Conservation (phyloP, 2,797 vertebrate species). For the Balearica regulorum region DNA sequence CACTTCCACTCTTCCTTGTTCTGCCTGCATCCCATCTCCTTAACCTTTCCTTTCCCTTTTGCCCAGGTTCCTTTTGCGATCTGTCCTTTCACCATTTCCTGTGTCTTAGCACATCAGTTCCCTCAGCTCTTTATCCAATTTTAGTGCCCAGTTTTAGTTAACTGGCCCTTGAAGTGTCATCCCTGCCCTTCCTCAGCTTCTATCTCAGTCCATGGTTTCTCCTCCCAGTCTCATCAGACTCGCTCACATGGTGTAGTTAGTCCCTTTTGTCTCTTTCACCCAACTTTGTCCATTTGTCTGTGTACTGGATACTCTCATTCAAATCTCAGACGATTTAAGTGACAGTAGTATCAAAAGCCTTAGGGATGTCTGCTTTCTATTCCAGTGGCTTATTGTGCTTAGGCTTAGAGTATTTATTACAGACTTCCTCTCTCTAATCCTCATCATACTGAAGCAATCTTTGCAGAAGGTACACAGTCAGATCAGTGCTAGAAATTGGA, state of each 20-base stretch:
- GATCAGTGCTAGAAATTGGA: neutral
- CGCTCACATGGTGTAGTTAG: neutral
- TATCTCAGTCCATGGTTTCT: neutral
- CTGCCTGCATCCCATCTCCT: neutral
- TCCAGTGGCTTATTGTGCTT: neutral
- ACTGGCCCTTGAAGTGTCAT: neutral
- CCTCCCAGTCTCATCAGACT: neutral
- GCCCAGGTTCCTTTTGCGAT: neutral
- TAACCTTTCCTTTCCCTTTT: neutral
- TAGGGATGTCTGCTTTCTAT: neutral
- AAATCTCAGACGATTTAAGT: neutral
- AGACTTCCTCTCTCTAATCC: neutral
- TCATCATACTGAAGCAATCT: neutral
- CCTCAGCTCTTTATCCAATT: neutral
- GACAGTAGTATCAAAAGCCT: neutral
- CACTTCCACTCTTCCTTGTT: neutral
- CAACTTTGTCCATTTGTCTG: neutral
- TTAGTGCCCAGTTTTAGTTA: neutral
- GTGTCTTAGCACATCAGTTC: neutral
- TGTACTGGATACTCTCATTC: neutral
- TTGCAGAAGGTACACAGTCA: neutral
- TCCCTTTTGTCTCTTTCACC: neutral
- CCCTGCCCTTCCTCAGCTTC: neutral
- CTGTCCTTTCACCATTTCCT: neutral
- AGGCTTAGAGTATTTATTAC: neutral